Evolutionary conservation across 37 sponge, comb jelly and placozoan species (phyloP).

Genomic region (Hormiphora californensis): DNA sequence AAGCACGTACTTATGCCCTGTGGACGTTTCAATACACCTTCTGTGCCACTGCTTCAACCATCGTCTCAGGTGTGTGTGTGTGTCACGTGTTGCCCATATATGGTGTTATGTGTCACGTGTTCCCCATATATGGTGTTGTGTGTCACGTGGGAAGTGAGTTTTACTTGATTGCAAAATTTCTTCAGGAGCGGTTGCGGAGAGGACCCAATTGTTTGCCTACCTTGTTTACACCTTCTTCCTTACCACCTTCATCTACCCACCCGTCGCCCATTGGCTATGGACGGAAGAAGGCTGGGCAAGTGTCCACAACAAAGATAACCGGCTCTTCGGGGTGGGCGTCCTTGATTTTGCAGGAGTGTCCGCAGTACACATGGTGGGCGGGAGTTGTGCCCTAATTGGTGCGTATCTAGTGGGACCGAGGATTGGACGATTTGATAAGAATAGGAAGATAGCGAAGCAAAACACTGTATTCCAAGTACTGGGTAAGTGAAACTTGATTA

Average conservation of each 20-base stretch:
- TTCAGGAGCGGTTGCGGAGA: constrained; percentile 52
- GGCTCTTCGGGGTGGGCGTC: constrained; percentile 6
- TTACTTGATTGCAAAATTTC: not conserved
- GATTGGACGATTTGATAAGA: constrained; percentile 48
- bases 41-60: constrained; percentile 54
- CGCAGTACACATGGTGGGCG: constrained; percentile 43
- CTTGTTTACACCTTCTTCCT: constrained; percentile 51
- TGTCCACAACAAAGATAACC: not conserved
- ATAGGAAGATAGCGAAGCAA: not conserved
- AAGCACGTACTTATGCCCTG: not conserved
- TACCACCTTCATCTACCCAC: constrained; percentile 49
- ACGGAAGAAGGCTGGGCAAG: constrained; percentile 45
- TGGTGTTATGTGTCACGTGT: not conserved
- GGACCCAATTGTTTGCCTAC: constrained; percentile 41
- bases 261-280: constrained; percentile 53
- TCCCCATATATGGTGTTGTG: not conserved
- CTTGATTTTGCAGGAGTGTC: constrained; percentile 27
- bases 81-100: not conserved
- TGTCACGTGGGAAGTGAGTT: not conserved
- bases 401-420: constrained; percentile 19
- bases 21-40: constrained; percentile 50
- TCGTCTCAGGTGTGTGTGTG: constrained; percentile 14
- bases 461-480: constrained; percentile 33
- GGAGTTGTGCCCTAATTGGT: constrained; percentile 44
- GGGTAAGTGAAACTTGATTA: constrained; percentile 27